phyloP scores from a whole-genome alignment of 37 sponge, comb jelly and placozoan genomes.

The Chondrosia reniformis region DNA sequence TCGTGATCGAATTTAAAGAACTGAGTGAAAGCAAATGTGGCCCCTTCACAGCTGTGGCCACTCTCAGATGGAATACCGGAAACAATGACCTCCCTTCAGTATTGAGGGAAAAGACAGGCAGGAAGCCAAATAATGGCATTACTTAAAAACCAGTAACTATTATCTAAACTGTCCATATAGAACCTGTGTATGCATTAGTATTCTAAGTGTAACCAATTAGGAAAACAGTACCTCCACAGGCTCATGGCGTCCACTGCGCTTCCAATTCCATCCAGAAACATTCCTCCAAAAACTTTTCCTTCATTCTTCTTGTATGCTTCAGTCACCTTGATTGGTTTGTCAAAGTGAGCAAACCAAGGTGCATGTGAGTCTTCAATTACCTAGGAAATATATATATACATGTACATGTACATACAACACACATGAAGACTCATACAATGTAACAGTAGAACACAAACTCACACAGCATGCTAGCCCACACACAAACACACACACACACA shows the following conservation, averaged over 20 bases:
- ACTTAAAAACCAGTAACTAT: background rate
- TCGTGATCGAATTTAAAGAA: conserved; percentile 22
- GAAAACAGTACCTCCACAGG: conserved; percentile 13
- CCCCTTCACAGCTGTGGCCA: conserved; percentile 25
- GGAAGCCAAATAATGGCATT: background rate
- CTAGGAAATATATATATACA: background rate
- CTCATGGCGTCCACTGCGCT: conserved; percentile 40
- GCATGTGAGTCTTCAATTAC: background rate
- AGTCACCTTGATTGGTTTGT: background rate
- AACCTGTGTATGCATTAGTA: background rate
- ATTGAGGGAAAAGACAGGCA: background rate
- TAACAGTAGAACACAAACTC: background rate
- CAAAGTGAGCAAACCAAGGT: background rate
- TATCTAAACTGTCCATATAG: background rate
- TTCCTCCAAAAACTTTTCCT: conserved; percentile 35
- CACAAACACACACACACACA: background rate
- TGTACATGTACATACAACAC: background rate
- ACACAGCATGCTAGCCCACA: background rate
- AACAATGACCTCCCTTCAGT: conserved; percentile 37
- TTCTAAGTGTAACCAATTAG: background rate
- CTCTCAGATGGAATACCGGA: background rate
- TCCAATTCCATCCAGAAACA: conserved; percentile 33
- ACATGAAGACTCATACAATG: background rate
- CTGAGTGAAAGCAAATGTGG: conserved; percentile 42
- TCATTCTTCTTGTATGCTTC: conserved; percentile 37